Conservation (phyloP, 2,888 invertebrate species). For the Cyaniris semiargus region DNA sequence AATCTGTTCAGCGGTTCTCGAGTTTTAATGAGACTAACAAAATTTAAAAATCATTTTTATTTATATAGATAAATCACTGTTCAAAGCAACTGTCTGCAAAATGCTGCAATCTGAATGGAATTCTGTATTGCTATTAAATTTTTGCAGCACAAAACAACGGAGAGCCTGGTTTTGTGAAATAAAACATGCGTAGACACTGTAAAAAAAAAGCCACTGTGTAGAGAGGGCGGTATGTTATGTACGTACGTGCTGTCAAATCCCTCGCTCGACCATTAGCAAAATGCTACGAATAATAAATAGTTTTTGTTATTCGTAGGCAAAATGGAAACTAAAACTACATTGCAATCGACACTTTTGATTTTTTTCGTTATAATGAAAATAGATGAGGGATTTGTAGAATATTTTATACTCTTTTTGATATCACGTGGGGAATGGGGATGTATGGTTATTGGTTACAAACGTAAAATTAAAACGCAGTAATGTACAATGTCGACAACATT, state of each 20-base stretch:
- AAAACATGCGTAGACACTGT: neutral
- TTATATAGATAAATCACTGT: neutral
- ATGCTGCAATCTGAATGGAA: neutral
- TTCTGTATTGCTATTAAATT: neutral
- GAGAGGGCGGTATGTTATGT: neutral
- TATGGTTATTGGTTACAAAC: neutral
- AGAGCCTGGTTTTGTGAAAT: neutral
- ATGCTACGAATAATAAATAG: too few relatives aligned
- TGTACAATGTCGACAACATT: too few relatives aligned
- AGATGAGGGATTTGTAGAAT: neutral
- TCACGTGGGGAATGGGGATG: neutral
- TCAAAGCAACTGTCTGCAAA: neutral
- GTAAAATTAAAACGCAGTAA: neutral
- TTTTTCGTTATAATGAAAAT: neutral
- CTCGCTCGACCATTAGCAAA: conserved; percentile 10
- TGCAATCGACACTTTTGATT: neutral
- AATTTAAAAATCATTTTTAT: too few relatives aligned
- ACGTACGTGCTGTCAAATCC: neutral
- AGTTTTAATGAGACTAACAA: too few relatives aligned
- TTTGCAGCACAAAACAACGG: neutral
- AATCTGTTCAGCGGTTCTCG: too few relatives aligned
- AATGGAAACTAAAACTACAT: conserved; percentile 1
- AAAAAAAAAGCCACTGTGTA: neutral
- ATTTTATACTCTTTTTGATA: neutral
- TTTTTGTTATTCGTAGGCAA: too few relatives aligned